Evolutionary conservation across 2,888 invertebrate species (phyloP).

Genomic region (Sacculina carcini): DNA sequence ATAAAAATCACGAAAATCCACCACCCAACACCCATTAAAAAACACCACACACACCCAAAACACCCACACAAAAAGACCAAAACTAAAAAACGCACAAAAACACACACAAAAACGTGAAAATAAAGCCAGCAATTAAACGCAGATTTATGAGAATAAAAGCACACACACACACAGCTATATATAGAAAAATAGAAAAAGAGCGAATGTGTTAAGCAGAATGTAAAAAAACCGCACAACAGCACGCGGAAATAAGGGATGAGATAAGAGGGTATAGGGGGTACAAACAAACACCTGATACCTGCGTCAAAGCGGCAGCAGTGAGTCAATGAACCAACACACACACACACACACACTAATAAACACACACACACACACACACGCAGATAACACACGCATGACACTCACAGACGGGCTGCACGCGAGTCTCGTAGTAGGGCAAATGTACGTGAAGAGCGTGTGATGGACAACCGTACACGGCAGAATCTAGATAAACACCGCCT

Average conservation of each 20-base stretch:
- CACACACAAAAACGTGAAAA: background rate
- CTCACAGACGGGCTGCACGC: no score
- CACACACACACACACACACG: background rate
- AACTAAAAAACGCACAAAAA: background rate
- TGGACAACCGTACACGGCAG: slow-evolving; percentile 37
- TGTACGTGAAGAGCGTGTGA: slow-evolving; percentile 49
- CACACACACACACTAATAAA: slow-evolving; percentile 10
- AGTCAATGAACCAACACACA: background rate
- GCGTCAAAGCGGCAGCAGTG: background rate
- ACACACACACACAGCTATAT: background rate
- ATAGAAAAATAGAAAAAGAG: background rate
- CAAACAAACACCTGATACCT: background rate
- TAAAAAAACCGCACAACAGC: background rate
- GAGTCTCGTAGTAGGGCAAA: slow-evolving; percentile 52
- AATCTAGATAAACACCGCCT: slow-evolving; percentile 26
- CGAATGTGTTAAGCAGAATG: background rate
- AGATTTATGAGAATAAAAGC: background rate
- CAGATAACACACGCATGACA: no score
- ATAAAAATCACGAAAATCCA: no score
- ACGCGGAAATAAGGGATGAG: background rate
- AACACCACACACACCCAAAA: no score
- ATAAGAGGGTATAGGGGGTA: background rate
- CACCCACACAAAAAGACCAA: background rate
- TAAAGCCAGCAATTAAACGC: background rate
- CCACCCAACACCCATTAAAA: no score